Evolutionary conservation across 1,140 invertebrate genomes (phyloP).

Genomic region (Euwallacea fornicatus): DNA sequence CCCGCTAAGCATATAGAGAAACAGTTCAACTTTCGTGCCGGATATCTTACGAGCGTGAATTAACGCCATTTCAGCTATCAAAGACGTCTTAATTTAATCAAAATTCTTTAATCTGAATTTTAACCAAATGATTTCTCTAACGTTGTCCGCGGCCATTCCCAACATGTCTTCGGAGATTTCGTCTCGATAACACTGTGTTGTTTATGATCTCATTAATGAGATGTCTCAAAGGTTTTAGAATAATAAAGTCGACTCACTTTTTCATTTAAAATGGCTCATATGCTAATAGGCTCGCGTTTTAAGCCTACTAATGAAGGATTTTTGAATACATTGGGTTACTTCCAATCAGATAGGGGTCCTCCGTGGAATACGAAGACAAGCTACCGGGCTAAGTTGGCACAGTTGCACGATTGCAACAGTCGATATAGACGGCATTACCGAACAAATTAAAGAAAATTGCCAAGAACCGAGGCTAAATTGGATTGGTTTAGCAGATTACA

Average conservation of each 20-base stretch:
- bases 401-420: conserved; percentile 7
- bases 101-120: conserved; percentile 6
- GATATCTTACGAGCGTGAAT: background rate
- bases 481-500: conserved; percentile 11
- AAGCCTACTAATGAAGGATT: conserved; percentile 1
- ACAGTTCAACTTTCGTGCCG: no score
- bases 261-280: conserved; percentile 5
- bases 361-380: background rate
- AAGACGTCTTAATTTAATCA: background rate
- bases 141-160: background rate
- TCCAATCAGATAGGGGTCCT: background rate
- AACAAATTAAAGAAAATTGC: conserved; percentile 15
- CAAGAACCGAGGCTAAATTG: conserved; percentile 10
- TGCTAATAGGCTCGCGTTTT: conserved; percentile 1
- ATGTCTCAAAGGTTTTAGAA: conserved; percentile 8
- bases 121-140: background rate
- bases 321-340: background rate
- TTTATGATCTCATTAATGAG: conserved; percentile 16
- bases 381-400: conserved; percentile 4
- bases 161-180: conserved; percentile 2
- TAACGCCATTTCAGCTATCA: background rate
- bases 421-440: conserved; percentile 11
- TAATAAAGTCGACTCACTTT: conserved; percentile 11
- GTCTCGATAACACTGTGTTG: background rate
- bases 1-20: no score